Evolutionary conservation across 2,888 invertebrate genomes (phyloP).

Genomic region (Xanthostigma xanthostigma): DNA sequence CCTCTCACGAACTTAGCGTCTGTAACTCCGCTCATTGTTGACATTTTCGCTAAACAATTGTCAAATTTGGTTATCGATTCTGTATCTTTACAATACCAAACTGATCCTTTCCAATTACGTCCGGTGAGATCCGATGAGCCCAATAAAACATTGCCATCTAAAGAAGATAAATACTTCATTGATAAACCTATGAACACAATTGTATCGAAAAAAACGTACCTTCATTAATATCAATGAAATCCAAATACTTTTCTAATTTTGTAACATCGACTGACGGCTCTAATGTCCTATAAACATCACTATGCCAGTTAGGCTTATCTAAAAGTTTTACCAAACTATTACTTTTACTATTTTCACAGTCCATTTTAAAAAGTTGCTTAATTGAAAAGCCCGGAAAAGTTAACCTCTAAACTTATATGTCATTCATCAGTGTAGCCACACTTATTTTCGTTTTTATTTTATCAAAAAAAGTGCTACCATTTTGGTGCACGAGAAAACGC

Average conservation of each 20-base stretch:
- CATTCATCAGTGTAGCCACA: too few species aligned
- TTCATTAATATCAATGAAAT: conserved; percentile 1
- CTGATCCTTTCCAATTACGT: conserved; percentile 44
- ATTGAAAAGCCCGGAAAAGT: too few species aligned
- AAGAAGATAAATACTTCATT: conserved; percentile 3
- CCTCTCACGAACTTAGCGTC: conserved; percentile 1
- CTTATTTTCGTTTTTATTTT: too few species aligned
- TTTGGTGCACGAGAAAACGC: too few species aligned
- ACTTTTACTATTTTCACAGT: neutral
- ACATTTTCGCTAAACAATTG: conserved; percentile 17
- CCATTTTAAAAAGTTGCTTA: neutral
- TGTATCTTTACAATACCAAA: conserved; percentile 35
- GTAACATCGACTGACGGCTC: neutral
- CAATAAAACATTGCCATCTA: conserved; percentile 38
- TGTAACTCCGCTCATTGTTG: neutral
- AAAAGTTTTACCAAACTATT: neutral
- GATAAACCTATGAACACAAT: too few species aligned
- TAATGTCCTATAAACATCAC: conserved; percentile 1
- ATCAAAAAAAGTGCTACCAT: too few species aligned
- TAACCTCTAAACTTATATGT: too few species aligned
- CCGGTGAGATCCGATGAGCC: conserved; percentile 42
- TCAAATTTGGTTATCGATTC: conserved; percentile 25
- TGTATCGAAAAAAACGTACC: too few species aligned
- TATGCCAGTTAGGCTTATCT: conserved; percentile 1
- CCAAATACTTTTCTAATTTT: conserved; percentile 1